phyloP scores from a whole-genome alignment of 2,888 invertebrate genomes.

The Lapara coniferarum region DNA sequence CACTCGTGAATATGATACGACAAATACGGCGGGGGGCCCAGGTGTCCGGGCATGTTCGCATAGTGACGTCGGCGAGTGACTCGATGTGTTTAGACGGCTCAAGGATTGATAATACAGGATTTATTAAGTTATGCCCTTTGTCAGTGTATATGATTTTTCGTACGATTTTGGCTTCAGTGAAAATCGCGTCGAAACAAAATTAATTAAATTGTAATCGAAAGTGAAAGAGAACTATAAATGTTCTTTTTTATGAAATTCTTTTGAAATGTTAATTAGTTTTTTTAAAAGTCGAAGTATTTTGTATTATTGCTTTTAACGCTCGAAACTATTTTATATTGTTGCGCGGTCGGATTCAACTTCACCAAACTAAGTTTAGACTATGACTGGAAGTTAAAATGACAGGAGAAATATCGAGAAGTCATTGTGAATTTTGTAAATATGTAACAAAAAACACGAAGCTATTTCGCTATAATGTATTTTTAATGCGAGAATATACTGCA shows the following conservation, averaged over 20 bases:
- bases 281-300: too few relatives aligned
- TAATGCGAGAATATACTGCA: conserved; percentile 1
- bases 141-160: background rate
- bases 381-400: background rate
- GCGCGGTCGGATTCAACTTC: too few relatives aligned
- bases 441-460: background rate
- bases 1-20: conserved; percentile 51
- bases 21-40: conserved; percentile 38
- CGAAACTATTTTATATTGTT: background rate
- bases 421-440: conserved; percentile 1
- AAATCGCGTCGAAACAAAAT: too few relatives aligned
- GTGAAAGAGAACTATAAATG: too few relatives aligned
- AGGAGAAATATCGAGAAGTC: background rate
- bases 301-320: background rate
- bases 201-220: too few relatives aligned
- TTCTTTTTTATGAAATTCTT: too few relatives aligned
- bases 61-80: conserved; percentile 21
- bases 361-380: too few relatives aligned
- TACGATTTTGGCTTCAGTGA: too few relatives aligned
- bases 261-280: too few relatives aligned
- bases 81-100: conserved; percentile 4
- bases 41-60: background rate
- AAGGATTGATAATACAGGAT: conserved; percentile 5
- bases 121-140: background rate
- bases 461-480: conserved; percentile 5